A percentile compares a stretch with the other conserved stretches of the same genome.
phyloP scores from a whole-genome alignment of 2,888 invertebrate genomes.

The Drosophila acutilabella region DNA sequence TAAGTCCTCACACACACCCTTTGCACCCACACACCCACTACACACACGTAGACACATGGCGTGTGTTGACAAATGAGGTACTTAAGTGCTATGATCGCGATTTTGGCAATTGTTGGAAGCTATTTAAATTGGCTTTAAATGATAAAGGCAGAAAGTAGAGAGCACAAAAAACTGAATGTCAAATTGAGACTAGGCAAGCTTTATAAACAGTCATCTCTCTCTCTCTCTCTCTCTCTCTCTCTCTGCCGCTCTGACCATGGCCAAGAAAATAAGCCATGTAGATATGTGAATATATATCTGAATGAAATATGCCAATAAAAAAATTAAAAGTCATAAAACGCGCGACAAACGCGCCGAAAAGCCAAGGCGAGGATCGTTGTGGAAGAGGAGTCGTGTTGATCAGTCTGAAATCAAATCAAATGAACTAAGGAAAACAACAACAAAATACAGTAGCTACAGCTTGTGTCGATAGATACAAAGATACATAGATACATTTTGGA shows the following conservation, averaged over 20 bases:
- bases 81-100: conserved; percentile 40
- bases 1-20: neutral
- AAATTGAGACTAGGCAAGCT: conserved; percentile 42
- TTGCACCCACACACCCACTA: neutral
- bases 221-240: neutral
- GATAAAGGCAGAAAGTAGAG: conserved; percentile 21
- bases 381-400: conserved; percentile 6
- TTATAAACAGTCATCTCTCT: conserved; percentile 1
- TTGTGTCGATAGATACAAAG: conserved; percentile 4
- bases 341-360: conserved; percentile 17
- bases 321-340: conserved; percentile 53
- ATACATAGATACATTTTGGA: conserved; percentile 22
- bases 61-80: conserved; percentile 29
- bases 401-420: conserved; percentile 20
- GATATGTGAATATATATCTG: conserved; percentile 5
- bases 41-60: neutral
- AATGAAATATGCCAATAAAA: conserved; percentile 52
- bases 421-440: conserved; percentile 30
- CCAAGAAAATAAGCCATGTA: conserved; percentile 48
- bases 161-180: conserved; percentile 48
- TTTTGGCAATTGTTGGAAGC: conserved; percentile 27
- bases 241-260: conserved; percentile 47
- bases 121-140: conserved; percentile 36
- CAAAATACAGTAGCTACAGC: conserved; percentile 25
- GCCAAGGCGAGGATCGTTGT: neutral